phyloP scores from a whole-genome alignment of 2,888 invertebrate genomes.

The Anoncus sp. region DNA sequence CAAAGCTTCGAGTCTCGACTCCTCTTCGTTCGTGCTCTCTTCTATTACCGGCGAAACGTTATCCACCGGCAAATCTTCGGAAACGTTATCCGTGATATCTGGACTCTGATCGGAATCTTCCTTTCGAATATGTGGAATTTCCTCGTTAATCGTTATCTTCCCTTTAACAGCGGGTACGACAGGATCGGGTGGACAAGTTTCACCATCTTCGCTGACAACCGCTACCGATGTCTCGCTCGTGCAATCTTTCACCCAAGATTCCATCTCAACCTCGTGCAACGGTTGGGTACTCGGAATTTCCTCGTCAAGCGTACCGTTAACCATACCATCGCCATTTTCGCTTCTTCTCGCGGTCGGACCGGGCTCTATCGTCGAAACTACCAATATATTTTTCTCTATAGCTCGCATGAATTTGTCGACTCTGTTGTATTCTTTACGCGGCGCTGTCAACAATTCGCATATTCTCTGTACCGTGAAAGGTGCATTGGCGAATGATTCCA shows the following conservation, averaged over 20 bases:
- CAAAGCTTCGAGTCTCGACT: slow-evolving; percentile 53
- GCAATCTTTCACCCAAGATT: slow-evolving; percentile 81
- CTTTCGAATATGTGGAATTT: slow-evolving; percentile 30
- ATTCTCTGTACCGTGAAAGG: slow-evolving; percentile 98
- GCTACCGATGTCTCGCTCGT: slow-evolving; percentile 71
- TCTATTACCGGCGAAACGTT: neutral
- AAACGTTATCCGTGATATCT: neutral
- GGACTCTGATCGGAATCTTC: too few relatives aligned
- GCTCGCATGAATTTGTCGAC: slow-evolving; percentile 99
- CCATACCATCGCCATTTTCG: slow-evolving; percentile 81
- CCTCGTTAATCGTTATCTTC: slow-evolving; percentile 20
- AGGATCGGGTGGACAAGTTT: slow-evolving; percentile 68
- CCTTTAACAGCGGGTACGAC: slow-evolving; percentile 67
- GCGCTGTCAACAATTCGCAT: slow-evolving; percentile 96
- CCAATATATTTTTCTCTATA: slow-evolving; percentile 96
- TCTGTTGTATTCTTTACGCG: slow-evolving; percentile 96
- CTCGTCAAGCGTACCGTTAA: slow-evolving; percentile 79
- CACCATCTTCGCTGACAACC: slow-evolving; percentile 69
- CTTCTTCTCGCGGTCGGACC: slow-evolving; percentile 79
- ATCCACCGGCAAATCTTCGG: neutral
- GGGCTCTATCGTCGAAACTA: slow-evolving; percentile 87
- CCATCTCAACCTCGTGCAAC: slow-evolving; percentile 79
- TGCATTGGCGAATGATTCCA: slow-evolving; percentile 94
- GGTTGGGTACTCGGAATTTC: slow-evolving; percentile 53
- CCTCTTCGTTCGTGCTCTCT: neutral